phyloP scores from a whole-genome alignment of 2,888 invertebrate species.

The Cheilosia urbana region DNA sequence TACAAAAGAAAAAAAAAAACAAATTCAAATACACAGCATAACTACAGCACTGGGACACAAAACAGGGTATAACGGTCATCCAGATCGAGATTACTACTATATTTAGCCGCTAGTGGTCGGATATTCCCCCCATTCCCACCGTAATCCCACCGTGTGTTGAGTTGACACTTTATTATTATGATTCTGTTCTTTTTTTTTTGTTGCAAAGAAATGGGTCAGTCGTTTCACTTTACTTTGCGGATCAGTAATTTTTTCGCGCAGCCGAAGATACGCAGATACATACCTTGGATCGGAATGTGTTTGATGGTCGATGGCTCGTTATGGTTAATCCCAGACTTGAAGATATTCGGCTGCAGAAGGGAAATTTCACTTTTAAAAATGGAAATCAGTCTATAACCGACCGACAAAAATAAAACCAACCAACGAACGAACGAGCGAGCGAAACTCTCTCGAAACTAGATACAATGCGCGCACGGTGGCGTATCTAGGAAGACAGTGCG shows the following conservation, averaged over 20 bases:
- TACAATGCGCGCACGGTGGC: slow-evolving; percentile 44
- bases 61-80: slow-evolving; percentile 58
- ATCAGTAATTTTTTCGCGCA: slow-evolving; percentile 51
- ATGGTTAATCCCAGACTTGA: slow-evolving; percentile 46
- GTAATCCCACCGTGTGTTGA: background rate
- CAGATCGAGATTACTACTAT: slow-evolving; percentile 24
- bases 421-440: slow-evolving; percentile 9
- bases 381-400: slow-evolving; percentile 66
- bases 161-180: slow-evolving; percentile 45
- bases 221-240: slow-evolving; percentile 66
- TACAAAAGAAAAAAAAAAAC: slow-evolving; percentile 32
- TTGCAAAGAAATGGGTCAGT: slow-evolving; percentile 61
- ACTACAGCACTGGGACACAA: background rate
- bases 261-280: slow-evolving; percentile 56
- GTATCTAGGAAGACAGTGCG: slow-evolving; percentile 54
- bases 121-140: background rate
- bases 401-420: too few relatives aligned
- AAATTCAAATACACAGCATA: slow-evolving; percentile 11
- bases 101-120: slow-evolving; percentile 8
- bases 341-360: slow-evolving; percentile 45
- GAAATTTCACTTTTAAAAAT: slow-evolving; percentile 70
- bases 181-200: background rate
- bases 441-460: slow-evolving; percentile 50
- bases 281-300: slow-evolving; percentile 69
- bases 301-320: slow-evolving; percentile 19